Conservation (phyloP, 2,888 invertebrate genomes). For the Thalpophila matura region DNA sequence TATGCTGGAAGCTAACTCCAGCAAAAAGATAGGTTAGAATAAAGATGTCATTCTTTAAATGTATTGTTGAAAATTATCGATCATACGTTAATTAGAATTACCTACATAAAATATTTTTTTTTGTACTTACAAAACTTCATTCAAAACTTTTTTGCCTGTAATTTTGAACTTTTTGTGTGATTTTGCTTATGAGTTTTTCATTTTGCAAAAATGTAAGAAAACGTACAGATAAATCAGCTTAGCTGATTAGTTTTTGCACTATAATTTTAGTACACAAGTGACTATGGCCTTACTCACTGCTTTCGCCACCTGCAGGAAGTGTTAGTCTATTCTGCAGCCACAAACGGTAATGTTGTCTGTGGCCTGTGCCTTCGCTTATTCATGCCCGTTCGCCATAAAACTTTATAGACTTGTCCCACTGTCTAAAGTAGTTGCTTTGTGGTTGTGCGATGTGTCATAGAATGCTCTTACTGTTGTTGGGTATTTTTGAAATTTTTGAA, state of each 20-base stretch:
- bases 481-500: slow-evolving; percentile 7
- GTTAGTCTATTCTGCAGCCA: slow-evolving; percentile 38
- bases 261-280: background rate
- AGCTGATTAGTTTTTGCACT: no score
- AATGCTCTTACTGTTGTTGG: background rate
- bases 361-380: slow-evolving; percentile 35
- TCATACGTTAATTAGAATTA: no score
- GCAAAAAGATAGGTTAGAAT: no score
- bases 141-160: no score
- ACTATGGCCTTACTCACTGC: background rate
- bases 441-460: slow-evolving; percentile 34
- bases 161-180: no score
- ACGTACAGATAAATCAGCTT: no score
- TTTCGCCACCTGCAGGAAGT: slow-evolving; percentile 39
- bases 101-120: no score
- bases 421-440: slow-evolving; percentile 41
- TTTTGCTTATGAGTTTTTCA: no score
- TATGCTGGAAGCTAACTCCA: background rate
- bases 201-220: no score
- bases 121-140: no score
- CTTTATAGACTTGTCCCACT: slow-evolving; percentile 47
- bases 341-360: slow-evolving; percentile 51
- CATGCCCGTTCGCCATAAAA: slow-evolving; percentile 37
- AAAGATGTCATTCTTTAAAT: no score
- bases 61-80: no score